Base-by-base conservation (phyloP, 2,797 vertebrate genomes). In the Chaetophractus vellerosus region DNA sequence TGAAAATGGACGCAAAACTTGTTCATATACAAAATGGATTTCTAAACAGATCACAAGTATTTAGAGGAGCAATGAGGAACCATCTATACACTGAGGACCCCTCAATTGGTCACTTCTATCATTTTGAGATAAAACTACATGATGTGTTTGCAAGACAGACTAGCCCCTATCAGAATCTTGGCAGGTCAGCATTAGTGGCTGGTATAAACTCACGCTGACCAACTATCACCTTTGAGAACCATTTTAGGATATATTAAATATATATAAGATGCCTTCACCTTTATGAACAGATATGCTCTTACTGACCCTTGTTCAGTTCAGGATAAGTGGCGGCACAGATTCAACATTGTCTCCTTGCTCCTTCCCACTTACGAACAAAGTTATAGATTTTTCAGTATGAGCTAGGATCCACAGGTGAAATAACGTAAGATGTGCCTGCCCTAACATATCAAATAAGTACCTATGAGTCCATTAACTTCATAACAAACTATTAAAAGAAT, bases 171-270 rank as follows among this genome's bases (percentile, higher is more conserved):
- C 24, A 45, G 38, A 82, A 50, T 72, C 41, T 61, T 93, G 33
- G 33, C 63, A 52, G 63, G 82, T 72, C 50, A 48, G 68, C 69
- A 9, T 19, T 52, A 57, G n/a, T 18, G 33, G 55, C 38, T 72
- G 66, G 18, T 9, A 80, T 28, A 68, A 85, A 94, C 38, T 81
- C 66, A 69, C 0, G 0, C 11, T 48, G 41, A 33, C 52, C 68
- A 71, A 55, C 61, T 83, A 45, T 55, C 52, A 90, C n/a, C 72
- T 88, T 71, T 75, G 81, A 66, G 55, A 95, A 84, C 15, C n/a
- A 82, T 69, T 55, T 82, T 28, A 9, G 2, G 6, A n/a, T 78
- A 9, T 93, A 81, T 89, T 83, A 63, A 55, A 45, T n/a, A 79
- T 57, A 59, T 24, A 15, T 24, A 91, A 33, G 45, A 90, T 16